Base-by-base conservation (phyloP, 2,888 invertebrate species). In the Zygaena filipendulae region DNA sequence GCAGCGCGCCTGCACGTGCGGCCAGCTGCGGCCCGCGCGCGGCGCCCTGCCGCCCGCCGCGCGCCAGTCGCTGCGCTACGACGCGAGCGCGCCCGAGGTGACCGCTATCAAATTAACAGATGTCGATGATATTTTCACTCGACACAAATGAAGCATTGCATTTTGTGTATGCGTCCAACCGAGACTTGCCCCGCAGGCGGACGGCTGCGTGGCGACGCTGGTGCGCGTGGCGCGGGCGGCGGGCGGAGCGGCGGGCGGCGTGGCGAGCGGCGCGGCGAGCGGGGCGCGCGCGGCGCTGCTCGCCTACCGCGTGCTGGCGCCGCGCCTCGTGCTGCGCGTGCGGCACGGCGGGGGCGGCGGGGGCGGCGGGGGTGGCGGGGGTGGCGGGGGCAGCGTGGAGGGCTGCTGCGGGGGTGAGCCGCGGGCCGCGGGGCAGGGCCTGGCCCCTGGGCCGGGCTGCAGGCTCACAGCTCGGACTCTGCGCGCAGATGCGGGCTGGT, bases 391-490 rank as follows among this genome's bases (percentile, higher is more conserved):
- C 39, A 66, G 69, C 6, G 88, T 85, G 32, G 39, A 35, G 43
- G 31, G 31, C 36, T 44, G 33, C 39, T 33, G 33, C 39, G 37
- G 13, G 28, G 25, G 37, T 30, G 13, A 38, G 32, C 29, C 24
- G 21, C 26, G 11, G 13, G 11, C 12, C 30, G 13, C 13, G 30
- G 27, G 25, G 5, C 85, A 82, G 26, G 80, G 57, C 24, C 54
- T 63, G 48, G 87, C 16, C 26, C 26, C 26, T 26, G 24, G 27
- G 14, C 38, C 21, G 33, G 33, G 42, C 87, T 81, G 40, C 81
- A 38, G 83, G 83, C 27, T 87, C 82, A 47, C 90, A 83, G 39
- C 33, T 35, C 38, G 36, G 43, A 43, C 40, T 49, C 43, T 34
- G 50, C 43, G 39, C 52, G 51, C 31, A 16, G 16, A 7, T 16